Percentiles rank a stretch among this genome's conserved stretches.
Conservation (phyloP, 2,113 vertebrate species). For the Dunckerocampus dactyliophorus region DNA sequence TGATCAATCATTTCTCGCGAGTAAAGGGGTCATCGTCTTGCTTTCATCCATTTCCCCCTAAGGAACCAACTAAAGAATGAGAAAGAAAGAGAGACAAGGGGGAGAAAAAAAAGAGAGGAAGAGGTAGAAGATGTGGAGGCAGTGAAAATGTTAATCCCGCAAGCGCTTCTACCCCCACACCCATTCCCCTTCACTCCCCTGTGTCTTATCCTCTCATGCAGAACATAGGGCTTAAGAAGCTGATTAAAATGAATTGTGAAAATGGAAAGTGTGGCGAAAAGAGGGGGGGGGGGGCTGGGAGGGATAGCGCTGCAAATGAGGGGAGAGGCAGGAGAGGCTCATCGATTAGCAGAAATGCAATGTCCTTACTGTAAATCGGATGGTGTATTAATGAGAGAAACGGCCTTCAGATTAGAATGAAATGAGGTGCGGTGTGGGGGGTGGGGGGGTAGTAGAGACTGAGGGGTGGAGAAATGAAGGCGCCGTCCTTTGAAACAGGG, state of each 20-base stretch:
- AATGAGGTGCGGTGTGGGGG: slow-evolving; percentile 16
- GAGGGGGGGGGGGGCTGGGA: background rate
- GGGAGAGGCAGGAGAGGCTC: slow-evolving; percentile 24
- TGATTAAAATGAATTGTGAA: slow-evolving; percentile 71
- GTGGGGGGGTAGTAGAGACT: background rate
- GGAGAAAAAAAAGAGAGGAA: slow-evolving; percentile 38
- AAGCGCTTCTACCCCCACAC: slow-evolving; percentile 22
- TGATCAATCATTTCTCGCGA: slow-evolving; percentile 66
- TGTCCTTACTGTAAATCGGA: slow-evolving; percentile 54
- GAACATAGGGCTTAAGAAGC: slow-evolving; percentile 69
- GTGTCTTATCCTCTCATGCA: slow-evolving; percentile 66
- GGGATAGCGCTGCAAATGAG: slow-evolving; percentile 35
- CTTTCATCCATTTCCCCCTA: slow-evolving; percentile 58
- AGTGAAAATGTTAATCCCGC: slow-evolving; percentile 68
- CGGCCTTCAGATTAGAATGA: slow-evolving; percentile 57
- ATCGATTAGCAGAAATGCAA: slow-evolving; percentile 73
- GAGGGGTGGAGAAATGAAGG: background rate
- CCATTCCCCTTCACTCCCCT: slow-evolving; percentile 34
- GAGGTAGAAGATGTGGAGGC: slow-evolving; percentile 53
- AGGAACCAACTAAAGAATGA: slow-evolving; percentile 50
- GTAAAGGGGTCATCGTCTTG: slow-evolving; percentile 58
- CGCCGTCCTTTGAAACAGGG: slow-evolving; percentile 11
- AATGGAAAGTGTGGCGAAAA: slow-evolving; percentile 65
- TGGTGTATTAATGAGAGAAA: slow-evolving; percentile 66
- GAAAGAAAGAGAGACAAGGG: slow-evolving; percentile 46